Evolutionary conservation across 2,113 vertebrate genomes (phyloP).

Genomic region (Geococcyx californianus): DNA sequence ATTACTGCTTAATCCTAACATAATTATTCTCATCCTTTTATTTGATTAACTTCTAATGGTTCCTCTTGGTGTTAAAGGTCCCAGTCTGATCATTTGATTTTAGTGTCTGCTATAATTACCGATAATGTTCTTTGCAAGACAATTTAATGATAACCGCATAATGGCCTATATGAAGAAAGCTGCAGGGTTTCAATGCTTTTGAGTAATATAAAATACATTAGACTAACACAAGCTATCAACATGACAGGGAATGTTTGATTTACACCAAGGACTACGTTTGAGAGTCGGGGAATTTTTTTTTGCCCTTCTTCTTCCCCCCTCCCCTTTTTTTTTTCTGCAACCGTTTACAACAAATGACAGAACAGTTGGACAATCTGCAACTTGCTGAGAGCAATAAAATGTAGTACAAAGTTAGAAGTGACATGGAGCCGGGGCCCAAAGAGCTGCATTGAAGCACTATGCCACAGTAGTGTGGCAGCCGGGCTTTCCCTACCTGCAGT

Average conservation of each 20-base stretch:
- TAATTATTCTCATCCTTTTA: conserved; percentile 99
- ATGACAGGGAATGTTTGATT: conserved; percentile 87
- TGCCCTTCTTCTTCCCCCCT: neutral
- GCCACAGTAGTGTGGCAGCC: neutral
- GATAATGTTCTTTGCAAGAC: conserved; percentile 97
- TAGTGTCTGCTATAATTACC: conserved; percentile 99
- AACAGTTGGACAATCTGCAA: conserved; percentile 78
- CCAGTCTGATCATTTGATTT: conserved; percentile 96
- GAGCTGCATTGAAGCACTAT: neutral
- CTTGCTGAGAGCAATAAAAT: conserved; percentile 73
- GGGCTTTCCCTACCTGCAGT: neutral
- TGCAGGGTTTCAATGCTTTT: conserved; percentile 84
- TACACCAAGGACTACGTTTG: conserved; percentile 79
- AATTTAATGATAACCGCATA: conserved; percentile 88
- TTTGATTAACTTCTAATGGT: conserved; percentile 99
- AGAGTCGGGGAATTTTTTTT: conserved; percentile 54
- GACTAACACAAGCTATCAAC: conserved; percentile 87
- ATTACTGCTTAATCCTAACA: conserved; percentile 88
- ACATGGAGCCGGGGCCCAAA: neutral
- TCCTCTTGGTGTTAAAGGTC: conserved; percentile 94
- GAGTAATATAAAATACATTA: conserved; percentile 90
- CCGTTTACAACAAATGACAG: conserved; percentile 69
- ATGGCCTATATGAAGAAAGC: conserved; percentile 88
- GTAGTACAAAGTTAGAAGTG: conserved; percentile 48
- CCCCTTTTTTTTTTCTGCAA: neutral